These are phyloP conservation scores for Xestobium rufovillosum DNA, from an alignment of 2,888 invertebrate species.

Conservation along the genomic window DNA sequence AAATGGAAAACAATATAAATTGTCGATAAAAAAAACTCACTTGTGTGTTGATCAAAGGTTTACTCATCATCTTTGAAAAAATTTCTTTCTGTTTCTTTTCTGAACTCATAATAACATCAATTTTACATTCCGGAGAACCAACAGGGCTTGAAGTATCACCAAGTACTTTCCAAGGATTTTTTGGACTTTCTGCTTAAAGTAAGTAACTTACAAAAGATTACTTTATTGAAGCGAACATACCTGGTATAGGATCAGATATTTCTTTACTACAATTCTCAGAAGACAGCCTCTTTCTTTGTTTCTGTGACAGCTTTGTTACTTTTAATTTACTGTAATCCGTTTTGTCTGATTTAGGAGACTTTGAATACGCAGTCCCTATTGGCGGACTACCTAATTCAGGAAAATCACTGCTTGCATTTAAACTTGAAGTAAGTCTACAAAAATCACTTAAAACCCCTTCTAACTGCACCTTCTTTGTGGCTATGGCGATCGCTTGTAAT, in stretches of 20 bases:
- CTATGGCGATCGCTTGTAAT: background rate
- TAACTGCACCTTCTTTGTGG: background rate
- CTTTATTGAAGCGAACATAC: background rate
- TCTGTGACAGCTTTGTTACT: conserved; percentile 53
- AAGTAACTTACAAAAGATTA: conserved; percentile 1
- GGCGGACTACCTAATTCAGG: conserved; percentile 33
- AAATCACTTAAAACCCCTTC: background rate
- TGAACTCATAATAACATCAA: conserved; percentile 59
- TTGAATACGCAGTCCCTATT: conserved; percentile 16
- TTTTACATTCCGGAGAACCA: conserved; percentile 39
- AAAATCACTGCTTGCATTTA: conserved; percentile 36
- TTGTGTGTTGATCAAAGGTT: conserved; percentile 68
- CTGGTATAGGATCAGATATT: conserved; percentile 4
- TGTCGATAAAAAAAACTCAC: conserved; percentile 42
- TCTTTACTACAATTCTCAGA: conserved; percentile 42
- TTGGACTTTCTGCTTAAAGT: conserved; percentile 37
- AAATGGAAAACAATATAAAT: conserved; percentile 10
- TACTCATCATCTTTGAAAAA: conserved; percentile 61
- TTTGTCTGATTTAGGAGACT: conserved; percentile 32
- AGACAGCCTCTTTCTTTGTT: conserved; percentile 54
- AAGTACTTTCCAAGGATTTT: conserved; percentile 44
- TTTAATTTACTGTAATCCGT: conserved; percentile 28
- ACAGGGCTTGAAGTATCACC: conserved; percentile 37
- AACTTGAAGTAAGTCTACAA: conserved; percentile 28
- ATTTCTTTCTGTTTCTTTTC: conserved; percentile 68